A percentile compares a stretch with the other conserved stretches of the same genome.
Evolutionary conservation across 2,888 invertebrate genomes (phyloP).

Genomic region (Sisyra nigra): DNA sequence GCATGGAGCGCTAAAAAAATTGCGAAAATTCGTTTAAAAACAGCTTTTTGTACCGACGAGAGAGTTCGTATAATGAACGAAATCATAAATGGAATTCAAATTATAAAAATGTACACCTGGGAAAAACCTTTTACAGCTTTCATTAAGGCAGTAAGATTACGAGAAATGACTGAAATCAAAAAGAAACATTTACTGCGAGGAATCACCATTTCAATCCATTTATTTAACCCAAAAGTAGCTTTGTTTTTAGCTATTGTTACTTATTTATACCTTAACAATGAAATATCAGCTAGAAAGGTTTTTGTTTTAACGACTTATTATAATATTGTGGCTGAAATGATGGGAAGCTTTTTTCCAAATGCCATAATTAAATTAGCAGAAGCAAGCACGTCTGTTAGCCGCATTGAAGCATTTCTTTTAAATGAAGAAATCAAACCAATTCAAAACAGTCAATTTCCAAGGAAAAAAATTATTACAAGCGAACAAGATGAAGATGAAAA

Average conservation of each 20-base stretch:
- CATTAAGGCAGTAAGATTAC: neutral
- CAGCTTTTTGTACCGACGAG: conserved; percentile 39
- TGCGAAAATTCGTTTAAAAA: conserved; percentile 24
- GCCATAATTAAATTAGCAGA: conserved; percentile 28
- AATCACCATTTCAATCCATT: conserved; percentile 18
- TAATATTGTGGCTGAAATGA: conserved; percentile 31
- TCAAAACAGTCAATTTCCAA: too few species aligned
- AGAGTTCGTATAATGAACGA: conserved; percentile 57
- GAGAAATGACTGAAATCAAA: neutral
- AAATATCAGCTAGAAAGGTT: conserved; percentile 32
- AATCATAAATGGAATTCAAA: conserved; percentile 53
- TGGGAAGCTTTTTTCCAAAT: conserved; percentile 41
- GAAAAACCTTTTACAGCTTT: conserved; percentile 49
- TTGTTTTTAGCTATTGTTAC: conserved; percentile 61
- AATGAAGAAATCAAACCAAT: too few species aligned
- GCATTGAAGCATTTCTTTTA: too few species aligned
- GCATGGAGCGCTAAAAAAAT: neutral
- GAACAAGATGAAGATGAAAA: too few species aligned
- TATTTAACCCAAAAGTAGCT: conserved; percentile 68
- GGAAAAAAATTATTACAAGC: too few species aligned
- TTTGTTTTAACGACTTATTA: conserved; percentile 32
- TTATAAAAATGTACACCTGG: conserved; percentile 69
- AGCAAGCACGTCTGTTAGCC: too few species aligned
- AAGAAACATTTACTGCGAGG: neutral
- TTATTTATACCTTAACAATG: conserved; percentile 49